phyloP scores from a whole-genome alignment of 2,888 invertebrate genomes.

The Ferrisia virgata region DNA sequence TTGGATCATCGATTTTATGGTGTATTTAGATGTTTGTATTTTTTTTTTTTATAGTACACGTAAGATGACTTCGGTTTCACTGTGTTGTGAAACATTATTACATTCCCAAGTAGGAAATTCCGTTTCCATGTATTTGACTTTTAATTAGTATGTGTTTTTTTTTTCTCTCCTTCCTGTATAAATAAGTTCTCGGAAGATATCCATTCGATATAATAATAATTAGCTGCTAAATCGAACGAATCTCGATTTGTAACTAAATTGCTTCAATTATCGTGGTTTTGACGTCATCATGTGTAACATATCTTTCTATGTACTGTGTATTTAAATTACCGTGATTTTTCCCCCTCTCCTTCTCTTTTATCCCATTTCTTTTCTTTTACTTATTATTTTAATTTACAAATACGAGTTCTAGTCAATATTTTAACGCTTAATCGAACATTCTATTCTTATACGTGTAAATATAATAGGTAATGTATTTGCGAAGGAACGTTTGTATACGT shows the following conservation, averaged over 20 bases:
- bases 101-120: background rate
- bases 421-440: background rate
- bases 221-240: background rate
- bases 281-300: background rate
- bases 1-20: background rate
- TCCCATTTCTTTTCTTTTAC: background rate
- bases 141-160: background rate
- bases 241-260: background rate
- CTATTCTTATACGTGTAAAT: background rate
- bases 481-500: too few species aligned
- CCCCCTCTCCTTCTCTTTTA: background rate
- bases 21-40: background rate
- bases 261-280: background rate
- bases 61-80: background rate
- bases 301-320: background rate
- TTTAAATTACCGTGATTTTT: background rate
- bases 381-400: background rate
- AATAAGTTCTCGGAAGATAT: background rate
- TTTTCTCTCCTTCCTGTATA: background rate
- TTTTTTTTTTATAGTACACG: background rate
- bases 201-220: too few species aligned
- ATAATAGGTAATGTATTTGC: too few species aligned
- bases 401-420: constrained; percentile 8
- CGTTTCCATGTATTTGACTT: background rate
- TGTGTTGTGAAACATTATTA: background rate